Base-by-base conservation (phyloP, 37 sponge, comb jelly and placozoan species). In the Halisarca cf. caerulea region DNA sequence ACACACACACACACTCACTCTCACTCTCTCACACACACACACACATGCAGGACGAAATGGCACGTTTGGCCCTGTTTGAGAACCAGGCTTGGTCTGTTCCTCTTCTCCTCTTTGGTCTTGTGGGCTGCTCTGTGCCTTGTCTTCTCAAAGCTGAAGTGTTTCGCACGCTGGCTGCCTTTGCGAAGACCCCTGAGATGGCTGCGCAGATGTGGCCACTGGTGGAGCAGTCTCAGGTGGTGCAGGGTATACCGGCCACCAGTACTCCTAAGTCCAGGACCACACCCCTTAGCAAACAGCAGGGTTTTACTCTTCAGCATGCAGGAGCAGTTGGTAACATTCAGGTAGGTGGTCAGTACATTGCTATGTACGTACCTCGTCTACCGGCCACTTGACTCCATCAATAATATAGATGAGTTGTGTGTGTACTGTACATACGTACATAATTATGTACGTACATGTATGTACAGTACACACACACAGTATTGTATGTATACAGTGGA, bases 121-220 rank as follows among this genome's bases (percentile, higher is more conserved):
- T 99, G 17, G 86, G 88, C n/a, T 94, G 99, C 69, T 81, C 95
- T 66, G 83, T 99, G 0, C 93, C 97, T 35, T 83, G 89, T 17
- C 78, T 59, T 7, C 92, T 99, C 28, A 99, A 99, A 66, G 95
- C 97, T 2, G 87, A 92, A 59, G 70, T 97, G 3, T 80, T 99
- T 43, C 60, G 59, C 58, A 91, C 91, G 0, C 85, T 99, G 55
- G 90, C 96, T 54, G 80, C 83, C 33, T 93, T 99, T 85, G 95
- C 97, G 21, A 68, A 43, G 55, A 85, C 94, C 17, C 95, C 92
- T 0, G 97, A 97, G 60, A 82, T 99, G 42, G 97, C 95, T 20
- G 40, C 78, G 2, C 78, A 78, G 4, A 87, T 96, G 89, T 96
- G 97, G 95, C 81, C 78, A 35, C 83, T 82, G 0, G 80, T 99